Conservation (phyloP, 1,140 invertebrate genomes). For the Papilio helenus region DNA sequence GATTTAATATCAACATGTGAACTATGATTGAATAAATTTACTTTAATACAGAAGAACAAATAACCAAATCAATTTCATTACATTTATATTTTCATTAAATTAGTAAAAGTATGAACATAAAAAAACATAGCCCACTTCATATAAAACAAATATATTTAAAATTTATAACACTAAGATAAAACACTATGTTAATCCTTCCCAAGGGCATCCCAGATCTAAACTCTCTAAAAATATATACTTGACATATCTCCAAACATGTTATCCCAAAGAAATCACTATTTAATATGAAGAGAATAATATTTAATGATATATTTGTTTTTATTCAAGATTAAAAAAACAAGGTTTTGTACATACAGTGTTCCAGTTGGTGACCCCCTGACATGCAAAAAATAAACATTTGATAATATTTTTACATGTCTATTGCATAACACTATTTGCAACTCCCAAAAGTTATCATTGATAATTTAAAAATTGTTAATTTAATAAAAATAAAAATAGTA, state of each 20-base stretch:
- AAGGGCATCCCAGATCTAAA: not conserved
- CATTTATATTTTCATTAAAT: not conserved
- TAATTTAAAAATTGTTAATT: not conserved
- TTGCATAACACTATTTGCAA: too few species aligned
- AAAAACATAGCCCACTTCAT: not conserved
- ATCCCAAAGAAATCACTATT: not conserved
- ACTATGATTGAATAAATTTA: not conserved
- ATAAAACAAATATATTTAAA: not conserved
- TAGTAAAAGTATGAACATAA: not conserved
- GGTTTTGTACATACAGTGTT: not conserved
- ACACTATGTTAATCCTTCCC: not conserved
- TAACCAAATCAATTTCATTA: not conserved
- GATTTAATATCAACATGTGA: not conserved
- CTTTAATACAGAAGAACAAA: not conserved
- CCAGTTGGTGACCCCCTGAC: not conserved
- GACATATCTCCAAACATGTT: not conserved
- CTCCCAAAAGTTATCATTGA: too few species aligned
- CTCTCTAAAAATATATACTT: not conserved
- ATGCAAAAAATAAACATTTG: not conserved
- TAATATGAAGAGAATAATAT: not conserved
- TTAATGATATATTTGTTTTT: not conserved
- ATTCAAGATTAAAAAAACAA: not conserved
- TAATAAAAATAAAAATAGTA: not conserved
- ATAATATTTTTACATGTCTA: too few species aligned
- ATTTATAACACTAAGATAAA: constrained; percentile 9